A percentile compares a stretch with the other conserved stretches of the same genome.
Conservation (phyloP, 2,113 vertebrate genomes). For the Eira barbara region DNA sequence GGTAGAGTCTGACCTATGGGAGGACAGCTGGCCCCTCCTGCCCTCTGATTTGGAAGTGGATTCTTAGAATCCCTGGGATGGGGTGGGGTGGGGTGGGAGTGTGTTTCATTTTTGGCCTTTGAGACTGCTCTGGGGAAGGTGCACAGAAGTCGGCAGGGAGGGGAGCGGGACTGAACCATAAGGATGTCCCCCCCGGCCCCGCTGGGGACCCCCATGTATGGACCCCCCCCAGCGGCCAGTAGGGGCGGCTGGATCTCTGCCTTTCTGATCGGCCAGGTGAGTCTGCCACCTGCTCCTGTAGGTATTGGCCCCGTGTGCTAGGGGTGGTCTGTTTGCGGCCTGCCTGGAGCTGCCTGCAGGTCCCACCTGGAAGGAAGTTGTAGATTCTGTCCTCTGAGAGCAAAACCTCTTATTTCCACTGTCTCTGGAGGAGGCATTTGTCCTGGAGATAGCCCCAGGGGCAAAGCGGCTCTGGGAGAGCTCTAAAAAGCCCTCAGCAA, state of each 20-base stretch:
- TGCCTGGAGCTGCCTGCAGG: not conserved
- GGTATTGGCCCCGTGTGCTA: not conserved
- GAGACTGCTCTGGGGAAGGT: not conserved
- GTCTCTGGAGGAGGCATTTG: not conserved
- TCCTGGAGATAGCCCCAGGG: not conserved
- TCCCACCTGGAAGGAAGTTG: not conserved
- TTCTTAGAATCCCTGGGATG: fast-evolving
- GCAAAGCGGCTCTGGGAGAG: fast-evolving
- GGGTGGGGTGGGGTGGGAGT: fast-evolving
- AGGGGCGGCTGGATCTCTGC: not conserved
- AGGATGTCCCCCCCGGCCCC: not conserved
- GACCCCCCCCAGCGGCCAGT: not conserved
- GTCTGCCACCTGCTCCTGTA: fast-evolving
- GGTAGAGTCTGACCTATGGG: fast-evolving
- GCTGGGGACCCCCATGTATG: not conserved
- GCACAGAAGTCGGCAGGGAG: not conserved
- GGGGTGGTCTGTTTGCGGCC: fast-evolving
- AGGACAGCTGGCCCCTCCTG: fast-evolving
- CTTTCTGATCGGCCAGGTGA: not conserved
- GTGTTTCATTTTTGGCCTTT: fast-evolving
- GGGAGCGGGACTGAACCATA: not conserved
- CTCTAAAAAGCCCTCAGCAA: not conserved
- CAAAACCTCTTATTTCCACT: not conserved
- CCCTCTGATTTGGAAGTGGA: not conserved
- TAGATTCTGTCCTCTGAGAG: not conserved